These are phyloP conservation scores for Brachionus asplanchnoidis DNA, from an alignment of 1,140 invertebrate genomes.

Conservation along the genomic window DNA sequence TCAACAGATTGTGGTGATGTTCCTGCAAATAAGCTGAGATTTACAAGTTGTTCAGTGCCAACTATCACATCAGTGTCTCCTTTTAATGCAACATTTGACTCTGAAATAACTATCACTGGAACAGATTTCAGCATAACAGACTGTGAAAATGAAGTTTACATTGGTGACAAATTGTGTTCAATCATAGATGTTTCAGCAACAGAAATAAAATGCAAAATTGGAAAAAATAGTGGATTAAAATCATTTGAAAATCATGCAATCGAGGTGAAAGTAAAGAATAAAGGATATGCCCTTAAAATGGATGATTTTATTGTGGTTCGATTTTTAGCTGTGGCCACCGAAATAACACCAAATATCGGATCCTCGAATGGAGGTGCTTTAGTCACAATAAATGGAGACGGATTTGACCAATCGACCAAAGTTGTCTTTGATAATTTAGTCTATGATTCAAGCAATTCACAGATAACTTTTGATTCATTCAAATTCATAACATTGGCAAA, in stretches of 20 bases:
- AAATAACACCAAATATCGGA: not conserved
- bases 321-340: not conserved
- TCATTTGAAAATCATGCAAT: not conserved
- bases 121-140: constrained; percentile 30
- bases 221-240: not conserved
- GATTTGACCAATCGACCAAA: constrained; percentile 12
- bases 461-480: not conserved
- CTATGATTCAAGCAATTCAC: constrained; percentile 41
- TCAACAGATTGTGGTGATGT: not conserved
- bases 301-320: not conserved
- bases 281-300: not conserved
- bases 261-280: constrained; percentile 1
- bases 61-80: not conserved
- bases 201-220: constrained; percentile 28
- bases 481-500: not conserved
- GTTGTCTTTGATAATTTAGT: constrained; percentile 43
- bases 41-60: not conserved
- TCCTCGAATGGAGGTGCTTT: not conserved
- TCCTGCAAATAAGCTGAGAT: not conserved
- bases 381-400: not conserved
- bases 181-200: constrained; percentile 18
- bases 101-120: constrained; percentile 44
- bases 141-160: not conserved
- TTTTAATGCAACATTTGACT: not conserved
- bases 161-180: not conserved